Percentiles rank a stretch among this genome's conserved stretches.
phyloP scores from a whole-genome alignment of 2,888 invertebrate species.

The Perizoma flavofasciatum region DNA sequence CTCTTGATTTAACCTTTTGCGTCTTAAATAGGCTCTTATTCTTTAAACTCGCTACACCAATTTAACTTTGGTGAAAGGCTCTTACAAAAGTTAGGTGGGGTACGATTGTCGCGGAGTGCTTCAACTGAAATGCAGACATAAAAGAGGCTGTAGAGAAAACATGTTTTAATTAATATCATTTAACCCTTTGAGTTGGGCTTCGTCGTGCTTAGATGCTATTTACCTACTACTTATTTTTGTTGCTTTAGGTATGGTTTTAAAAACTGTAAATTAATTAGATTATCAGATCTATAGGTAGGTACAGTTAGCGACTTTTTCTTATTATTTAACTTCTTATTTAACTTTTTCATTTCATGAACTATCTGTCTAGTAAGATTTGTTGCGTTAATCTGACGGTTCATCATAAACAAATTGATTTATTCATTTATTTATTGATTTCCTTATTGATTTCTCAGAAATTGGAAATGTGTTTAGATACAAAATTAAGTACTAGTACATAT shows the following conservation, averaged over 20 bases:
- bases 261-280: neutral
- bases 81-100: slow-evolving; percentile 18
- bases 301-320: no score
- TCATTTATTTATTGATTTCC: no score
- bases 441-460: no score
- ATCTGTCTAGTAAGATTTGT: no score
- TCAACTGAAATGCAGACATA: slow-evolving; percentile 21
- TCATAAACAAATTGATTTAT: no score
- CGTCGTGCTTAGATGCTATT: slow-evolving; percentile 14
- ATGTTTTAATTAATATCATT: slow-evolving; percentile 34
- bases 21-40: slow-evolving; percentile 37
- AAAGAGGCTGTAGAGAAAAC: slow-evolving; percentile 31
- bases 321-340: no score
- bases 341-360: neutral
- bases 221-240: neutral
- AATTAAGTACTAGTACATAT: no score
- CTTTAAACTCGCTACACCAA: slow-evolving; percentile 37
- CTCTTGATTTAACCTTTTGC: slow-evolving; percentile 39
- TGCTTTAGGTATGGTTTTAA: neutral
- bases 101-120: slow-evolving; percentile 30
- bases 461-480: no score
- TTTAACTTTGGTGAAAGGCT: slow-evolving; percentile 39
- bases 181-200: slow-evolving; percentile 8
- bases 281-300: no score
- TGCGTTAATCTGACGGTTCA: no score